phyloP scores from a whole-genome alignment of 2,113 vertebrate genomes.

The Thunnus thynnus region DNA sequence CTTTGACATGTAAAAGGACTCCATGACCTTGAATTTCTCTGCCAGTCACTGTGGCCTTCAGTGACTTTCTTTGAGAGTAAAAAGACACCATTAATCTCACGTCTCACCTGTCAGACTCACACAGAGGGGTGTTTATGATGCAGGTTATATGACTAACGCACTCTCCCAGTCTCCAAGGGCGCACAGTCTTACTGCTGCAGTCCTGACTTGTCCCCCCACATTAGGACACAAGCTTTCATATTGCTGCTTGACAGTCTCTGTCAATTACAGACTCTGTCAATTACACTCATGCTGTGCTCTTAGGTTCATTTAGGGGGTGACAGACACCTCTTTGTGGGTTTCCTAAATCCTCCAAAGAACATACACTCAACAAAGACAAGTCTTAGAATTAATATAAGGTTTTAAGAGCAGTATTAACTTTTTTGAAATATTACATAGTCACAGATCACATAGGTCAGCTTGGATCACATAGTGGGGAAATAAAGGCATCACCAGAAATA shows the following conservation, averaged over 20 bases:
- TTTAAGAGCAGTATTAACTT: slow-evolving; percentile 7
- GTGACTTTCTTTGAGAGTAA: slow-evolving; percentile 45
- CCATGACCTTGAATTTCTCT: slow-evolving; percentile 38
- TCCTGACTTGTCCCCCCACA: slow-evolving; percentile 3
- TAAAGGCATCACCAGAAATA: slow-evolving; percentile 28
- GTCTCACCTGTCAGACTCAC: slow-evolving; percentile 53
- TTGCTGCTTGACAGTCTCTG: slow-evolving; percentile 3
- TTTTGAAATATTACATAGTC: neutral
- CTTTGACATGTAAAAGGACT: slow-evolving; percentile 41
- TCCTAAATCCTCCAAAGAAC: slow-evolving; percentile 6
- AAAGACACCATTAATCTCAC: slow-evolving; percentile 72
- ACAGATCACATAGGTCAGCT: slow-evolving; percentile 1
- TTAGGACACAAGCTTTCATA: slow-evolving; percentile 24
- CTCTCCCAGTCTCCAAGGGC: slow-evolving; percentile 61
- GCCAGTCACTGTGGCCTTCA: slow-evolving; percentile 37
- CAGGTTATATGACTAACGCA: slow-evolving; percentile 35
- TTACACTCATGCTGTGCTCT: neutral
- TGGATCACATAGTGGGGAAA: slow-evolving; percentile 11
- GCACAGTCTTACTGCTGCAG: slow-evolving; percentile 32
- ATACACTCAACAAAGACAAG: slow-evolving; percentile 14
- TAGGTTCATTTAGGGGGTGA: neutral
- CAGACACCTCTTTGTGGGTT: slow-evolving; percentile 14
- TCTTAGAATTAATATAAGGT: slow-evolving; percentile 21
- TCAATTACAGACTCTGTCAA: neutral
- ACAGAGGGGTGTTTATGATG: slow-evolving; percentile 51